phyloP scores from a whole-genome alignment of 2,113 vertebrate genomes.

The Prinia subflava region DNA sequence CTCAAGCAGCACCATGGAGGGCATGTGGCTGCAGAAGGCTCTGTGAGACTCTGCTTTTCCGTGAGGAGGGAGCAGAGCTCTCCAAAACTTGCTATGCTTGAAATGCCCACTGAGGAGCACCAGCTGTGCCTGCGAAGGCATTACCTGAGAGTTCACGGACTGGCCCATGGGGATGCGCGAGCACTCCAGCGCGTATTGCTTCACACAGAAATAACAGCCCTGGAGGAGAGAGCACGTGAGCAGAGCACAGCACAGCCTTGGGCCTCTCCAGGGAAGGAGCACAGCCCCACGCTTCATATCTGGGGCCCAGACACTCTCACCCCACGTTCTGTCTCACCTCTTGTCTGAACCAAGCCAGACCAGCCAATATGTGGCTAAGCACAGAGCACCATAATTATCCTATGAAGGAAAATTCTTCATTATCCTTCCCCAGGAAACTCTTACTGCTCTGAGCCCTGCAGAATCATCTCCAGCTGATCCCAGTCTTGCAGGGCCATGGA shows the following conservation, averaged over 20 bases:
- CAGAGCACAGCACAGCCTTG: neutral
- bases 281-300: neutral
- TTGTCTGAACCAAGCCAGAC: neutral
- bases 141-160: constrained; percentile 98
- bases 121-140: neutral
- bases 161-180: constrained; percentile 98
- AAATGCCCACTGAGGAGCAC: neutral
- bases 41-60: neutral
- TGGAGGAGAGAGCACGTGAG: constrained; percentile 44
- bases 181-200: constrained; percentile 96
- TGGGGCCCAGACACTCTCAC: neutral
- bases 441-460: neutral
- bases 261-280: neutral
- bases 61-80: neutral
- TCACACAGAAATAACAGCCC: constrained; percentile 98
- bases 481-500: neutral
- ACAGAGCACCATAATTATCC: too few relatives aligned
- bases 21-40: neutral
- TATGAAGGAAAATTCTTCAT: too few relatives aligned
- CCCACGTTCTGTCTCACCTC: neutral
- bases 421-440: neutral
- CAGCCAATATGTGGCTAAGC: neutral
- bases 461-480: neutral
- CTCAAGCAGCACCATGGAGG: neutral
- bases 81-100: neutral